Percentiles rank a stretch among this genome's conserved stretches.
These are phyloP conservation scores for Lonchura striata DNA, from an alignment of 2,113 vertebrate genomes.

Conservation along the genomic window DNA sequence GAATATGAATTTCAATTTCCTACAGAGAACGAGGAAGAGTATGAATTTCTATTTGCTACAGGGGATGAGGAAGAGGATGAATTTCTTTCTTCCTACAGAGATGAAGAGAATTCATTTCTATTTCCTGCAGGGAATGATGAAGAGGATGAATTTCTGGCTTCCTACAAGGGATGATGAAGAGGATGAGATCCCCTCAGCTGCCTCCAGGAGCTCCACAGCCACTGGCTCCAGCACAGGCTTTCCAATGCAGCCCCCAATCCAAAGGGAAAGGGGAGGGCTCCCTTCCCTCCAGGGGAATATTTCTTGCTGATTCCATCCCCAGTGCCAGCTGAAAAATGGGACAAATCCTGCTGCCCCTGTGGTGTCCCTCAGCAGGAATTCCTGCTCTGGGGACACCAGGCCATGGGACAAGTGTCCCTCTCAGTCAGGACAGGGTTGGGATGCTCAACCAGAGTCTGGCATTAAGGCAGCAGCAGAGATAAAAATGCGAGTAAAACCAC, in stretches of 20 bases:
- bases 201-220: not conserved
- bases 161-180: rapidly evolving
- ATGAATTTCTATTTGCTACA: not conserved
- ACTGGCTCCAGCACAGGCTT: not conserved
- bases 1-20: not conserved
- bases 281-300: rapidly evolving
- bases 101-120: not conserved
- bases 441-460: not conserved
- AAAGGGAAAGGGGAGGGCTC: not conserved
- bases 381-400: not conserved
- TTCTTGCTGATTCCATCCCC: not conserved
- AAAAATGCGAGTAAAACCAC: constrained; percentile 59
- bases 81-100: not conserved
- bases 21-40: rapidly evolving
- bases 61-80: not conserved
- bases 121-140: rapidly evolving
- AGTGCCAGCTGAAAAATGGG: not conserved
- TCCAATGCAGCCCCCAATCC: not conserved
- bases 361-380: not conserved
- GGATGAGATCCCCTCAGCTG: not conserved
- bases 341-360: not conserved
- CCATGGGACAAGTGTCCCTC: not conserved
- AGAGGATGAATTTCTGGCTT: not conserved
- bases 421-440: not conserved
- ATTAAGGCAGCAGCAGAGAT: constrained; percentile 58